These are phyloP conservation scores for Chromoteleia sp. DNA, from an alignment of 2,888 invertebrate genomes.

Conservation along the genomic window DNA sequence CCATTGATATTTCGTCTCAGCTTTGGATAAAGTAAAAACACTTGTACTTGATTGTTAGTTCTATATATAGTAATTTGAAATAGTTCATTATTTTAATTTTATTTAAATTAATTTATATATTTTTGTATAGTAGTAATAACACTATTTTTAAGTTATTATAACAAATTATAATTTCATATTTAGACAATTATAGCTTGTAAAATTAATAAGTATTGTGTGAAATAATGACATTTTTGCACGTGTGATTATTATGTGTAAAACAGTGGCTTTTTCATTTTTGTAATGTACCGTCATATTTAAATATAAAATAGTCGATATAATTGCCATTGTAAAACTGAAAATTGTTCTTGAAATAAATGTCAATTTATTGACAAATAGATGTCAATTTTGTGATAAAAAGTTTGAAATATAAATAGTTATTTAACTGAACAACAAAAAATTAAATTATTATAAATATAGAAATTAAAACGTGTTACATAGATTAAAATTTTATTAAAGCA, in stretches of 20 bases:
- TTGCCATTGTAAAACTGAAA: slow-evolving; percentile 55
- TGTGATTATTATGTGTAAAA: slow-evolving; percentile 46
- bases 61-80: too few relatives aligned
- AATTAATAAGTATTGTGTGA: slow-evolving; percentile 30
- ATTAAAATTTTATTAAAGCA: too few relatives aligned
- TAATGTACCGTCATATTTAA: slow-evolving; percentile 47
- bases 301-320: slow-evolving; percentile 26
- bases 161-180: slow-evolving; percentile 14
- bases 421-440: too few relatives aligned
- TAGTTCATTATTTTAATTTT: too few relatives aligned
- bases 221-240: slow-evolving; percentile 36
- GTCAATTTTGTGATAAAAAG: too few relatives aligned
- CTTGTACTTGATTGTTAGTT: too few relatives aligned
- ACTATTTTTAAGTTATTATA: not conserved
- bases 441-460: too few relatives aligned
- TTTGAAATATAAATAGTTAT: too few relatives aligned
- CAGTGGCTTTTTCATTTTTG: slow-evolving; percentile 72
- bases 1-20: too few relatives aligned
- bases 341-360: slow-evolving; percentile 30
- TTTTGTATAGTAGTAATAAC: slow-evolving; percentile 14
- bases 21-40: too few relatives aligned
- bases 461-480: too few relatives aligned
- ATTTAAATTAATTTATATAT: not conserved
- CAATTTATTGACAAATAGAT: too few relatives aligned
- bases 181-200: slow-evolving; percentile 28